Base-by-base conservation (phyloP, 1,140 invertebrate genomes). In the Drosophila oshimai region DNA sequence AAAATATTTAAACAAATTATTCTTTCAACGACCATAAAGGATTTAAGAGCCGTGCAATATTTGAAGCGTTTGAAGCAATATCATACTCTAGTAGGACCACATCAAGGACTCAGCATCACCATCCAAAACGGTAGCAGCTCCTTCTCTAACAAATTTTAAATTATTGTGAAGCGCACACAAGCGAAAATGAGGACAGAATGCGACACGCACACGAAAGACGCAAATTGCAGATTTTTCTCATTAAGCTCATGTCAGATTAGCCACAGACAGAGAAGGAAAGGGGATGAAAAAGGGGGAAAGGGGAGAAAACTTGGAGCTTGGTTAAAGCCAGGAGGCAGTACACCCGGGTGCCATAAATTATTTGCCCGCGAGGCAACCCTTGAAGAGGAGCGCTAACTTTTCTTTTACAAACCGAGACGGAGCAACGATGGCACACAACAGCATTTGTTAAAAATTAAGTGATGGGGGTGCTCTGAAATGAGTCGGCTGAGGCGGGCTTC, bases 371-470 rank as follows among this genome's bases (percentile, higher is more conserved):
- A 20, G 60, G 47, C 81, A 80, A 80, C 80, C 80, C 80, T 86
- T 86, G 71, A 41, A 73, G 64, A 84, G 49, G 71, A 53, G 60
- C 46, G 53, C 28, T 20, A 53, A 76, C 49, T 70, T 80, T 75
- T 75, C 47, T 61, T 39, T 36, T 31, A 31, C 6, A 46, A 47
- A 37, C 29, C 41, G 31, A 60, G 31, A 41, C 53, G 31, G n/a
- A 33, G 71, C 9, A 57, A 33, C 24, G 39, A 47, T 28, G 20
- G 26, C 37, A 17, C 26, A 45, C 60, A 70, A 51, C 51, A 69
- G 70, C 70, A 84, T 84, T 84, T 84, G 79, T 78, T 84, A 78
- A 74, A 84, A 84, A 84, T 84, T 84, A 78, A 78, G 79, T 84
- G 79, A 84, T 84, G 79, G 79, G 78, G 79, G 70, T 84, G 70